Conservation (phyloP, 2,113 vertebrate genomes). For the Lepidothrix coronata region DNA sequence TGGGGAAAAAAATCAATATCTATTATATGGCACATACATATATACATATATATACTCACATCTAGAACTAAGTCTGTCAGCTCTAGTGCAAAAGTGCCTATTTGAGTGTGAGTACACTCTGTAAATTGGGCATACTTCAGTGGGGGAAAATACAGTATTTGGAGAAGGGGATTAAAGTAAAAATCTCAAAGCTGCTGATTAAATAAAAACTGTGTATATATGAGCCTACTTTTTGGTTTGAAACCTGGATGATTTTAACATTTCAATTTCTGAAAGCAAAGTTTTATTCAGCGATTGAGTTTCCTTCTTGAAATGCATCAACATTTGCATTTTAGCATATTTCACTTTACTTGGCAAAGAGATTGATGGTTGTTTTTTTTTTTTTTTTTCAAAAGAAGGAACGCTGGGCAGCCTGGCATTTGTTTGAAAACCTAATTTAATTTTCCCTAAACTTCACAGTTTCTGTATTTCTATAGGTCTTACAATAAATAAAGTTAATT, state of each 20-base stretch:
- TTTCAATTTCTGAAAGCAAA: not conserved
- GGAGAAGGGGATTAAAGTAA: not conserved
- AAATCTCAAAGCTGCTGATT: not conserved
- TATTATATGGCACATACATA: not conserved
- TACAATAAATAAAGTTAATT: constrained; percentile 42
- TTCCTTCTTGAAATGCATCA: not conserved
- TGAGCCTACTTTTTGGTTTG: not conserved
- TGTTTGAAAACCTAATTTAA: constrained; percentile 30
- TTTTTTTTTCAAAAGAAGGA: not conserved
- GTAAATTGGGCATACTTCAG: not conserved
- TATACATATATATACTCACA: not conserved
- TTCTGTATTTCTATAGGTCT: constrained; percentile 17
- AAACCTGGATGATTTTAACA: not conserved
- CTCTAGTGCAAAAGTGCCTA: not conserved
- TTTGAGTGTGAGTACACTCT: not conserved
- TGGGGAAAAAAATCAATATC: not conserved
- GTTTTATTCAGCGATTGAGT: not conserved
- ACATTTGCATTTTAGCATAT: constrained; percentile 38
- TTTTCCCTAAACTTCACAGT: constrained; percentile 31
- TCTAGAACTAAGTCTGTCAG: not conserved
- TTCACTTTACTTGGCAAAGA: constrained; percentile 22
- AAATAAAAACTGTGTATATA: not conserved
- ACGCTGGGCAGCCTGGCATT: not conserved
- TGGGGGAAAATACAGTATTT: not conserved
- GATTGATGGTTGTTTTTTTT: not conserved